Evolutionary conservation across 2,797 vertebrate genomes (phyloP), one percentile per base, ranked within the genome.

Genomic region (Eulemur coronatus): DNA sequence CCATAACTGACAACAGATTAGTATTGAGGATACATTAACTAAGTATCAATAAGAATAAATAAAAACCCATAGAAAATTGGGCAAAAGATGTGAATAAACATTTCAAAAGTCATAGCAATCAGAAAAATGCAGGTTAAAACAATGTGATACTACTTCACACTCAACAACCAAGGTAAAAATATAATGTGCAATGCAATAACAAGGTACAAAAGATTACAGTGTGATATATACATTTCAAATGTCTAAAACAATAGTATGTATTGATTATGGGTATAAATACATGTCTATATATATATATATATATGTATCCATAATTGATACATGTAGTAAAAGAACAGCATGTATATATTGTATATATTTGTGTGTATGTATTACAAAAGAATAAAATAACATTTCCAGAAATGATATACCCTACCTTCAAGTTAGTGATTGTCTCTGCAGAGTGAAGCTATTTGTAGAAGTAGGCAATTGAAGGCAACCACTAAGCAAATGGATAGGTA

Each of bases 41-140:
- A 75, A 48, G 11, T 48, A 14, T 81, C 18, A 38, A 2, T 86
- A 30, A 57, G 33, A 79, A 65, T 93, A 78, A 84, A 24, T 85
- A 86, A 81, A 81, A 95, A 30, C 28, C 17, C 87, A 43, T 65
- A 61, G n/a, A 57, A 69, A 46, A 63, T 76, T 86, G 33, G 50
- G 59, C 52, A 70, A 46, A 81, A 8, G 9, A 26, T 80, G 18
- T 85, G 41, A 89, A 50, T 55, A 93, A 43, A 55, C 35, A 30
- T 81, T 80, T 96, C 50, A 75, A 38, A 94, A 95, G 43, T 87
- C 50, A 89, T n/a, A 87, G 15, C 65, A 65, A 7, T 75, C 38
- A 80, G 15, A 13, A 95, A 94, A 85, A 65, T 65, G 43, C 57
- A 48, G 55, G 26, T 82, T 88, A 72, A 91, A 67, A 48, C 52